Evolutionary conservation across 2,888 invertebrate species (phyloP).

Genomic region (Blera fallax): DNA sequence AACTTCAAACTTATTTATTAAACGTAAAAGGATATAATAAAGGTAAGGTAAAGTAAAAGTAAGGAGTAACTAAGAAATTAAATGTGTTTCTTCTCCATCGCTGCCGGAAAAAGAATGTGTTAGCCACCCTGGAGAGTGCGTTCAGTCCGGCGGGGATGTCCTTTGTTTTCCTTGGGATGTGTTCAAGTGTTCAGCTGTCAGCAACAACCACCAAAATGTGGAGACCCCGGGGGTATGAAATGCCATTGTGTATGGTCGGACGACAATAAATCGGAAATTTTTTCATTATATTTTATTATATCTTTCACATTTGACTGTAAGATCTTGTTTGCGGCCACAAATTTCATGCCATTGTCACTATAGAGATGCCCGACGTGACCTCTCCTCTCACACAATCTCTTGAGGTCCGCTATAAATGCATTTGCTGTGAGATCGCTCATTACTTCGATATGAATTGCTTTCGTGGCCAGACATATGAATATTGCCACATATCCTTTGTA

Average conservation of each 20-base stretch:
- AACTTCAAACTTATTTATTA: too few relatives aligned
- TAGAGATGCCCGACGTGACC: neutral
- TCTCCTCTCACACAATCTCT: neutral
- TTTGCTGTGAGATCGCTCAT: neutral
- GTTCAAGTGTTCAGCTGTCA: too few relatives aligned
- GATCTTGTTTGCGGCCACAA: neutral
- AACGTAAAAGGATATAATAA: too few relatives aligned
- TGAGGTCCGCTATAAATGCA: neutral
- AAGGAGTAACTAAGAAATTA: too few relatives aligned
- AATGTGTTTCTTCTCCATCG: too few relatives aligned
- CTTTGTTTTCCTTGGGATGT: too few relatives aligned
- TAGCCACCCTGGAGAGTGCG: too few relatives aligned
- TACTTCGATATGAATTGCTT: neutral
- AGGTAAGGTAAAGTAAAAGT: too few relatives aligned
- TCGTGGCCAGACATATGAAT: slow-evolving; percentile 7
- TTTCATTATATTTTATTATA: neutral
- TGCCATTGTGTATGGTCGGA: neutral
- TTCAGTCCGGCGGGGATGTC: too few relatives aligned
- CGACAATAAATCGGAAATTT: neutral
- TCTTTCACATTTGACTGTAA: neutral
- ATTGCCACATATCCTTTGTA: slow-evolving; percentile 27
- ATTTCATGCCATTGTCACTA: neutral
- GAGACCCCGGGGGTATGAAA: neutral
- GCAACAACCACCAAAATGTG: neutral
- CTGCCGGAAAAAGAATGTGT: too few relatives aligned